Evolutionary conservation across 2,797 vertebrate genomes (phyloP), one percentile per base, ranked within the genome.

Genomic region (Sebastes wilsoni): DNA sequence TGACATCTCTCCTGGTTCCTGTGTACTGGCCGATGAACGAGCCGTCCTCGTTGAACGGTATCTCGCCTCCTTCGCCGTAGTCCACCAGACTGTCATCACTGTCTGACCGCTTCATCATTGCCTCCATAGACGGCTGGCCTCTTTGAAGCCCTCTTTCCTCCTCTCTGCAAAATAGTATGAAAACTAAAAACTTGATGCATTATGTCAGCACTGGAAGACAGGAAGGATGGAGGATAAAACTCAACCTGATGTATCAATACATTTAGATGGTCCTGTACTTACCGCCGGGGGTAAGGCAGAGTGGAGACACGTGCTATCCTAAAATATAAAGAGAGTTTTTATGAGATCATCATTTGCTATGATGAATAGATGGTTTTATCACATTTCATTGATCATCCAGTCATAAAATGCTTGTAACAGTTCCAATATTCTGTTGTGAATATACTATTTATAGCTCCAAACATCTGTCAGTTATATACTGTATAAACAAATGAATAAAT

Each of bases 1-100:
- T 96, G 94, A 98, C 96, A 81, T 99, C 98, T 92, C 96, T 98
- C 79, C 92, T 95, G 82, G 87, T 91, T 82, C 98, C 98, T 0
- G 98, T 98, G 94, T 99, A 99, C 92, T 99, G 97, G 72, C 99
- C 99, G 7, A 99, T 99, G 87, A 99, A 99, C 4, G 98, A 99
- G 76, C 99, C 99, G 0, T 99, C 98, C 88, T 99, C 99, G 0
- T 99, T 97, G 90, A 99, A 99, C 75, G 96, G 97, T 1, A 97
- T 97, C 85, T 99, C 98, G 0, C 97, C 98, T 1, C 97, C 98
- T 72, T 99, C 98, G 0, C 97, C 97, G 0, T 99, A 99, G 91
- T 99, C 98, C 95, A 99, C 97, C 91, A 99, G 94, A 91, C 98
- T 99, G 94, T 99, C 99, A 0, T 99, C 98, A 0, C 98, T 99